phyloP scores from a whole-genome alignment of 1,140 invertebrate genomes.

The Nymphalis io region DNA sequence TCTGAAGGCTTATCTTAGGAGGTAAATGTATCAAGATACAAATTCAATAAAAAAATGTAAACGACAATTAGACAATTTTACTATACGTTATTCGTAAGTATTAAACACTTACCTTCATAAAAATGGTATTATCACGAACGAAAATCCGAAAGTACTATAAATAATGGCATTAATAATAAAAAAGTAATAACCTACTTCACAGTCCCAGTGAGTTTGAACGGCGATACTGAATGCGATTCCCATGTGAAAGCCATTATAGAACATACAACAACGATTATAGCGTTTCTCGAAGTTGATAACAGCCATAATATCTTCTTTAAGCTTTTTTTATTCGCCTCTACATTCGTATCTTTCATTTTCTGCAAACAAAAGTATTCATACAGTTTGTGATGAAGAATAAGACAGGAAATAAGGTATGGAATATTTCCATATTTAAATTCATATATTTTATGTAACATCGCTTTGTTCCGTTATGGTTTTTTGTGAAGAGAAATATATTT shows the following conservation, averaged over 20 bases:
- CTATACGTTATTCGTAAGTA: no score
- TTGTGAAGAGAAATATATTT: no score
- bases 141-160: neutral
- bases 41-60: no score
- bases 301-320: constrained; percentile 86
- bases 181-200: constrained; percentile 68
- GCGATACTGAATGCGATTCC: constrained; percentile 56
- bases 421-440: constrained; percentile 3
- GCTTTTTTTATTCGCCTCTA: constrained; percentile 69
- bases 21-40: no score
- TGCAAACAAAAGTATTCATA: constrained; percentile 51
- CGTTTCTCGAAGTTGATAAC: constrained; percentile 89
- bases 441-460: neutral
- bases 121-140: no score
- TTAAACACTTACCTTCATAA: no score
- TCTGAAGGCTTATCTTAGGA: no score
- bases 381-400: neutral
- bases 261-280: constrained; percentile 87
- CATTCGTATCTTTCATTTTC: constrained; percentile 84
- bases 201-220: constrained; percentile 75
- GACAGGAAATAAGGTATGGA: neutral
- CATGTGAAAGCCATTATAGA: constrained; percentile 83
- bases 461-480: no score
- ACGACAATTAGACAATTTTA: no score
- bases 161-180: neutral